phyloP scores from a whole-genome alignment of 1,140 invertebrate genomes.

The Drosophila mojavensis region DNA sequence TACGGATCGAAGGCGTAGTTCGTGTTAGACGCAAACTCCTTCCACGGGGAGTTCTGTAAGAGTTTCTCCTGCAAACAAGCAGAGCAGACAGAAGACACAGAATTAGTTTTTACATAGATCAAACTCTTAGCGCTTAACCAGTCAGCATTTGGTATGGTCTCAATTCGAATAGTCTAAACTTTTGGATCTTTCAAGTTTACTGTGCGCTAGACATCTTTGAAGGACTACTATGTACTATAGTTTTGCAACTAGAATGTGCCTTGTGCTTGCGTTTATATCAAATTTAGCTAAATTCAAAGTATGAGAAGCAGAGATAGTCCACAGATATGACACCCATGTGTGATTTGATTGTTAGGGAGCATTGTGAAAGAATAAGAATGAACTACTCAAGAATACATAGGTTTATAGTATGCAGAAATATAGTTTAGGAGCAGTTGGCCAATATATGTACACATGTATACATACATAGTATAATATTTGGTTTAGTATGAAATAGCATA shows the following conservation, averaged over 20 bases:
- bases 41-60: slow-evolving; percentile 93
- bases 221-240: slow-evolving; percentile 34
- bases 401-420: slow-evolving; percentile 1
- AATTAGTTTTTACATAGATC: not conserved
- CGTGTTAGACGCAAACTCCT: slow-evolving; percentile 93
- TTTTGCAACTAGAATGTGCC: slow-evolving; percentile 50
- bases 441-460: not conserved
- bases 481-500: slow-evolving; percentile 32
- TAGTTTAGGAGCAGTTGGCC: slow-evolving; percentile 7
- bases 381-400: slow-evolving; percentile 8
- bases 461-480: not conserved
- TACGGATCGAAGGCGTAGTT: slow-evolving; percentile 95
- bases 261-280: slow-evolving; percentile 52
- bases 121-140: slow-evolving; percentile 57
- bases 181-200: slow-evolving; percentile 18
- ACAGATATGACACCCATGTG: slow-evolving; percentile 1
- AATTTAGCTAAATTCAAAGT: slow-evolving; percentile 6
- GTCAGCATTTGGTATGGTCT: slow-evolving; percentile 75
- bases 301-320: slow-evolving; percentile 19
- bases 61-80: slow-evolving; percentile 89
- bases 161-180: slow-evolving; percentile 24
- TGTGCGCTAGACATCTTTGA: slow-evolving; percentile 26
- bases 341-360: not conserved
- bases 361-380: slow-evolving; percentile 6
- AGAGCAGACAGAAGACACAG: slow-evolving; percentile 3